Evolutionary conservation across 2,113 vertebrate genomes (phyloP).

Genomic region (Calcarius ornatus): DNA sequence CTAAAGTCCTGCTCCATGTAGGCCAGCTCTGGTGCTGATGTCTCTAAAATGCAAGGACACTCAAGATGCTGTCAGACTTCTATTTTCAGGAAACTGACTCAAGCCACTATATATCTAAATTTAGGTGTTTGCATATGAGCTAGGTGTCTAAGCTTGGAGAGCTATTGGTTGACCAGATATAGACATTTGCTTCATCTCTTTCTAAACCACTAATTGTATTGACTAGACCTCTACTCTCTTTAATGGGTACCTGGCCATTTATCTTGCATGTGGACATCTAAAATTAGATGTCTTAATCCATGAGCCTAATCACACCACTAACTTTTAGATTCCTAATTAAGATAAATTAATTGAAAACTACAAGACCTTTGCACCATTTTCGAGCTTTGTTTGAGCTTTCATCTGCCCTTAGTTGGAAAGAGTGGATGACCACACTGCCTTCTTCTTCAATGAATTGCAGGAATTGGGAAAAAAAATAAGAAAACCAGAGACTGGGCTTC

Average conservation of each 20-base stretch:
- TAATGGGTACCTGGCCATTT: constrained; percentile 31
- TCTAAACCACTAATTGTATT: constrained; percentile 53
- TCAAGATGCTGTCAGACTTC: background rate
- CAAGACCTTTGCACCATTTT: background rate
- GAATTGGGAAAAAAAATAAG: background rate
- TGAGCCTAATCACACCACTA: background rate
- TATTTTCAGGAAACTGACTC: constrained; percentile 43
- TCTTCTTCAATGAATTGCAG: background rate
- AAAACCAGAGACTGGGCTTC: background rate
- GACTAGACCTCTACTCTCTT: constrained; percentile 6
- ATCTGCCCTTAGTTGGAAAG: background rate
- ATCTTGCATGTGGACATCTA: background rate
- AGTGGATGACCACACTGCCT: background rate
- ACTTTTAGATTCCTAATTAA: constrained; percentile 12
- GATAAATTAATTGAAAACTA: constrained; percentile 17
- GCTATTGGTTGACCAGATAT: constrained; percentile 34
- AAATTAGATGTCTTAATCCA: constrained; percentile 19
- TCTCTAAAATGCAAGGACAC: background rate
- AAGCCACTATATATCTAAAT: constrained; percentile 22
- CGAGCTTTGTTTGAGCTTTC: background rate
- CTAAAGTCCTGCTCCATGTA: accelerated
- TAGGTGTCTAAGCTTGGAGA: background rate
- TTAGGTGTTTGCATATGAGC: constrained; percentile 17
- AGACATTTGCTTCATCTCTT: constrained; percentile 33
- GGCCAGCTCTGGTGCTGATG: background rate